Evolutionary conservation across 1,140 invertebrate genomes (phyloP), one percentile per base, ranked within the genome.

Genomic region (Chymomyza costata): DNA sequence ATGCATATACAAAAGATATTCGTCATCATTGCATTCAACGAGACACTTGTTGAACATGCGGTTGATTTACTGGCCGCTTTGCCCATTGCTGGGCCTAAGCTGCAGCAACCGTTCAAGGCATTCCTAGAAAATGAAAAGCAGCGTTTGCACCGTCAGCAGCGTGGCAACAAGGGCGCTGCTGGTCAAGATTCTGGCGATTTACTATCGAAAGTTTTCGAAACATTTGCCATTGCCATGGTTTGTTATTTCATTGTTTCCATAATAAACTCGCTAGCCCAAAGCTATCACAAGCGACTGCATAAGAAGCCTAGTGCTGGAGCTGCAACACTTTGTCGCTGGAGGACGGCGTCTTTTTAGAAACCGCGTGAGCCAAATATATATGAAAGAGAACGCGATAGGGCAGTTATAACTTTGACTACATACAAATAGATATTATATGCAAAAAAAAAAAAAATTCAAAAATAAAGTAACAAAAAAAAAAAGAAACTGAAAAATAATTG

Each of bases 1-100:
- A 97, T 98, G 93, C 97, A 97, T 84, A 94, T 99, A 81, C 98
- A 99, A 88, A 96, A 97, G 87, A 86, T 99, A 80, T 97, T 98
- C 86, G 97, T 99, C 7, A 99, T 99, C 46, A 92, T 99, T 70
- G 93, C 96, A 56, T 99, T 98, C 87, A 97, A 95, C 86, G 95
- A 97, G 85, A 90, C 92, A 57, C 88, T 97, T 69, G 91, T 98
- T 31, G 91, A 93, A 54, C 91, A 91, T 81, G 90, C 93, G 11
- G 89, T 98, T 16, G 87, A 89, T 43, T 88, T 92, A 73, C 84
- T 95, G 21, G 89, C 88, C 6, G 82, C 89, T 50, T 87, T 98
- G 67, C 97, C 97, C 0, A 88, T 91, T 47, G 70, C 98, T 37
- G 97, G 97, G 0, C 84, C 88, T 0, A 91, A 90, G 50, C 86